These are phyloP conservation scores for Argyrosomus japonicus DNA, from an alignment of 2,113 vertebrate species.

Conservation along the genomic window DNA sequence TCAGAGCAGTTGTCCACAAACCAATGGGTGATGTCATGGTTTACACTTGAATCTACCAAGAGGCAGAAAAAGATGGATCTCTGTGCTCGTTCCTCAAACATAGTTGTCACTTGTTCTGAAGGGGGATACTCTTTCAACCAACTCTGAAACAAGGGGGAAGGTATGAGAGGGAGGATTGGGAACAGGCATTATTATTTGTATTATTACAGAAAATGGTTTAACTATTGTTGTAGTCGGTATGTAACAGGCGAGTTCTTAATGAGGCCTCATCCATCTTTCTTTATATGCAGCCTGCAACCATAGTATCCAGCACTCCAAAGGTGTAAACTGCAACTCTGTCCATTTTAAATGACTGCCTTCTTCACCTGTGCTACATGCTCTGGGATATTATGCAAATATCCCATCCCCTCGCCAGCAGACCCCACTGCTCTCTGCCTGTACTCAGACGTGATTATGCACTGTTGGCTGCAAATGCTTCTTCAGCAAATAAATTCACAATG, in stretches of 20 bases:
- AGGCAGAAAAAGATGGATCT: too few relatives aligned
- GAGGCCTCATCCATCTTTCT: constrained; percentile 66
- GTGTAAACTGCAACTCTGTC: constrained; percentile 59
- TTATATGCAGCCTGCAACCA: constrained; percentile 44
- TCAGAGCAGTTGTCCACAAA: too few relatives aligned
- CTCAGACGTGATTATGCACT: constrained; percentile 73
- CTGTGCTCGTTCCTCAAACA: too few relatives aligned
- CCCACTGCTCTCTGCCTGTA: constrained; percentile 62
- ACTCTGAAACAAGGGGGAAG: constrained; percentile 9
- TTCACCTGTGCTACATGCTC: constrained; percentile 68
- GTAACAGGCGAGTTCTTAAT: constrained; percentile 57
- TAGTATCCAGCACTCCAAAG: constrained; percentile 52
- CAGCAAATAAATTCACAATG: constrained; percentile 71
- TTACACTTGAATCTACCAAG: too few relatives aligned
- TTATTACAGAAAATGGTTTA: constrained; percentile 63
- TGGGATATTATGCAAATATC: constrained; percentile 81
- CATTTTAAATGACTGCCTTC: constrained; percentile 73
- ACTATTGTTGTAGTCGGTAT: constrained; percentile 51
- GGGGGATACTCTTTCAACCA: constrained; percentile 11
- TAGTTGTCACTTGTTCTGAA: background rate
- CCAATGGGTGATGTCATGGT: too few relatives aligned
- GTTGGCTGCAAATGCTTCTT: constrained; percentile 61
- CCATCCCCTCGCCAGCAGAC: constrained; percentile 52
- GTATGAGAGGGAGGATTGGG: constrained; percentile 24
- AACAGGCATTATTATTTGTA: constrained; percentile 64